A percentile compares a stretch with the other conserved stretches of the same genome.
phyloP scores from a whole-genome alignment of 2,888 invertebrate genomes.

The Drosophila nigricruria region DNA sequence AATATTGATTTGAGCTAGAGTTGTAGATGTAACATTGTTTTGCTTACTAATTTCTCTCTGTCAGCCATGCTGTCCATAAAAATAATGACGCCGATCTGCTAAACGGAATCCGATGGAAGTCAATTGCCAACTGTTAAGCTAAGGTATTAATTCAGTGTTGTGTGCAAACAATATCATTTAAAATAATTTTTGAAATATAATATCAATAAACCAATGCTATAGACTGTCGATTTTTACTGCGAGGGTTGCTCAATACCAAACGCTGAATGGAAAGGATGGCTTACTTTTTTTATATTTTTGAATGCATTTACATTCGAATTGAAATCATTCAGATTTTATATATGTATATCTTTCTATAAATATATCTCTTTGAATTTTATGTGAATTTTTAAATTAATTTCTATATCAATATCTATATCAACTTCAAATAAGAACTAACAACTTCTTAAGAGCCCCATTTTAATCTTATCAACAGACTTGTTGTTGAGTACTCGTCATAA shows the following conservation, averaged over 20 bases:
- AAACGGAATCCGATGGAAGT: neutral
- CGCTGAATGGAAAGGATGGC: neutral
- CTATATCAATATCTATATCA: neutral
- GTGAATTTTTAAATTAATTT: neutral
- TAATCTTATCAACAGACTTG: neutral
- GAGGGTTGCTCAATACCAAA: neutral
- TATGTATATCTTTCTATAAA: no score
- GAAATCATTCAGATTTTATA: no score
- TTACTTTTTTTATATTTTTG: neutral
- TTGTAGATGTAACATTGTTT: neutral
- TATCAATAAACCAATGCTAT: neutral
- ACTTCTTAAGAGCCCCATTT: neutral
- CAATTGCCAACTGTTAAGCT: neutral
- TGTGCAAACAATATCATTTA: neutral
- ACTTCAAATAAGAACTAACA: neutral
- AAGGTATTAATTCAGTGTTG: neutral
- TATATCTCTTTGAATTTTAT: neutral
- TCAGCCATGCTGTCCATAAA: neutral
- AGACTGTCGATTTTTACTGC: neutral
- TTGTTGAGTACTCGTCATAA: neutral
- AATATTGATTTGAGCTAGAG: neutral
- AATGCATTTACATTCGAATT: no score
- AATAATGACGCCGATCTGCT: no score
- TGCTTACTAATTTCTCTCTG: constrained; percentile 1
- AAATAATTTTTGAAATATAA: constrained; percentile 3